phyloP scores from a whole-genome alignment of 1,140 invertebrate species.

The Plutomurus gul region DNA sequence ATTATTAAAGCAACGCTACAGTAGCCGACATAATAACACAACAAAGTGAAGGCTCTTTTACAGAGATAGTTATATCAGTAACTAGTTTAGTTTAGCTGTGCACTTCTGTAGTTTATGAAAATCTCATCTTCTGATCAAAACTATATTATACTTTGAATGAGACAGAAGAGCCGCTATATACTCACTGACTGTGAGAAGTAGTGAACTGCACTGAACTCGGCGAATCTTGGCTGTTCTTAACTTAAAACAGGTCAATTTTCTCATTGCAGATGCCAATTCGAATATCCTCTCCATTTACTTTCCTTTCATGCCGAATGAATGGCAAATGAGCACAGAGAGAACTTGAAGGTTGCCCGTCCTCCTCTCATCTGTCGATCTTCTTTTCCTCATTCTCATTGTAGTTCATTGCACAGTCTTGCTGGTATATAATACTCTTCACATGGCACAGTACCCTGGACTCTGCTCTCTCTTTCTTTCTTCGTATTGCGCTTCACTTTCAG shows the following conservation, averaged over 20 bases:
- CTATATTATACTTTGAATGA: too few relatives aligned
- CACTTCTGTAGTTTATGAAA: neutral
- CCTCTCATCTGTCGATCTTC: neutral
- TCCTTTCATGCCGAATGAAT: neutral
- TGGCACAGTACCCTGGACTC: neutral
- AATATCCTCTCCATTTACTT: neutral
- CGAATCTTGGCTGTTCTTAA: neutral
- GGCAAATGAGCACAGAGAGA: neutral
- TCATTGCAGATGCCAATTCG: neutral
- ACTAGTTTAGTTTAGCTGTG: too few relatives aligned
- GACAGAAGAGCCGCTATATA: neutral
- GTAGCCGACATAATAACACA: neutral
- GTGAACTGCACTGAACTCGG: slow-evolving; percentile 2
- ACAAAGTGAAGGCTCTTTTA: neutral
- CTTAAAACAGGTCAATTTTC: neutral
- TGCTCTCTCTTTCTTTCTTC: neutral
- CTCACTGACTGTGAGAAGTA: neutral
- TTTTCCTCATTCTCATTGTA: neutral
- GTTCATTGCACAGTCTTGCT: neutral
- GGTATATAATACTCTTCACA: neutral
- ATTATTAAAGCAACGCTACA: neutral
- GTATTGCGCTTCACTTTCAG: neutral
- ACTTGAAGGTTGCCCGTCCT: neutral
- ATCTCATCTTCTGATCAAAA: slow-evolving; percentile 1
- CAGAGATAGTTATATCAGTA: neutral